Percentiles rank a stretch among this genome's conserved stretches.
Conservation (phyloP, 2,113 vertebrate genomes). For the Chamaetylas fuelleborni region DNA sequence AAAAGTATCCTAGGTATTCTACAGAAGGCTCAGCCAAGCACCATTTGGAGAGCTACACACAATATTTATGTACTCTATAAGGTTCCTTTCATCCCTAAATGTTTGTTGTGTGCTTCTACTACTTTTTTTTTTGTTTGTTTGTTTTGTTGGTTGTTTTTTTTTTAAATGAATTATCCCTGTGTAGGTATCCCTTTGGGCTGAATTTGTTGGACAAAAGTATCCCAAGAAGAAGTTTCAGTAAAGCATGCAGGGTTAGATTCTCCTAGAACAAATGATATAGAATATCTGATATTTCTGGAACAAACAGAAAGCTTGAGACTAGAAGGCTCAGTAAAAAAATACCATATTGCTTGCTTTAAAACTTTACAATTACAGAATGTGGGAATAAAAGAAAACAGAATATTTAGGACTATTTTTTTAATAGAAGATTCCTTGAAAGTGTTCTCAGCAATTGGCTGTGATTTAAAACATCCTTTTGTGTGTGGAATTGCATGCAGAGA, state of each 20-base stretch:
- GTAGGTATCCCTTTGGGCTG: neutral
- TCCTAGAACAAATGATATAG: neutral
- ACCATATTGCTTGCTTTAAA: neutral
- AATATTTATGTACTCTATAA: neutral
- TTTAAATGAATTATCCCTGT: neutral
- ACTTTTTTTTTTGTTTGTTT: too few species aligned
- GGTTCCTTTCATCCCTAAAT: neutral
- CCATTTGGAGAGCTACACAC: neutral
- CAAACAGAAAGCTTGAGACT: neutral
- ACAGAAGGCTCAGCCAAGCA: neutral
- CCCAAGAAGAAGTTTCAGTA: neutral
- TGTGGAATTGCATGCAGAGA: neutral
- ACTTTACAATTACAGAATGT: neutral
- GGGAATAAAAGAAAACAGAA: neutral
- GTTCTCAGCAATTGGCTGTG: neutral
- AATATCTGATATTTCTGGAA: neutral
- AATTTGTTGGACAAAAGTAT: neutral
- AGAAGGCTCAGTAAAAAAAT: neutral
- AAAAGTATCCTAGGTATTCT: neutral
- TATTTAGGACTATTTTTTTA: neutral
- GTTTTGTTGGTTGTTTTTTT: neutral
- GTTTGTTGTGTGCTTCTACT: too few species aligned
- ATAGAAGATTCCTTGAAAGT: neutral
- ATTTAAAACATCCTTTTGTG: neutral
- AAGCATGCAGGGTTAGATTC: neutral